Conservation (phyloP, 2,888 invertebrate species). For the Bombyx huttoni region DNA sequence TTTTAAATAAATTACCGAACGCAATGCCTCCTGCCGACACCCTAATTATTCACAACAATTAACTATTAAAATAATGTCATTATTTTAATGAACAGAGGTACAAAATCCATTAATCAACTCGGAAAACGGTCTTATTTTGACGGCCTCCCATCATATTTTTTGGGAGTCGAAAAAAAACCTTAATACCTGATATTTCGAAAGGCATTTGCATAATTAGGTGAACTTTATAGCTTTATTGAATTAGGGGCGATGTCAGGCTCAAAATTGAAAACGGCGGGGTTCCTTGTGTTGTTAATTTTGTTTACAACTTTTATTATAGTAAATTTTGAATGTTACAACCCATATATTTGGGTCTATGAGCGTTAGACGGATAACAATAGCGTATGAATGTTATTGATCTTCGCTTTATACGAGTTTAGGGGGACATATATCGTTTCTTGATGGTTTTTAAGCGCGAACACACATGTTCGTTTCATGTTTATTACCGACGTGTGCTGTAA, state of each 20-base stretch:
- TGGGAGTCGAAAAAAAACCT: conserved; percentile 43
- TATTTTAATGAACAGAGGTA: conserved; percentile 32
- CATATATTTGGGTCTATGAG: conserved; percentile 62
- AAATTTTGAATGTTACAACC: conserved; percentile 59
- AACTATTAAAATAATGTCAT: conserved; percentile 45
- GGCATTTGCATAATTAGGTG: conserved; percentile 72
- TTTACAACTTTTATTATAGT: conserved; percentile 69
- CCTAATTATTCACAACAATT: conserved; percentile 38
- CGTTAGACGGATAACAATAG: conserved; percentile 60
- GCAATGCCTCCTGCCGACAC: conserved; percentile 28
- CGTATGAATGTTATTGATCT: conserved; percentile 58
- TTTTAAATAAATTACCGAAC: conserved; percentile 18
- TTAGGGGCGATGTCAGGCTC: conserved; percentile 69
- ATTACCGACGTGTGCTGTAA: too few species aligned
- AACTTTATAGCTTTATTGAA: conserved; percentile 74
- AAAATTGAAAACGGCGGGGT: conserved; percentile 71
- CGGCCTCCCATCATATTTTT: conserved; percentile 48
- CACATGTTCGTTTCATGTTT: neutral
- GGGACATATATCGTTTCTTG: neutral
- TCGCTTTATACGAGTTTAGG: conserved; percentile 40
- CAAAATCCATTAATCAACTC: conserved; percentile 49
- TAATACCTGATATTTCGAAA: conserved; percentile 59
- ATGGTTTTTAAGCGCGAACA: neutral
- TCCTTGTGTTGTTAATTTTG: conserved; percentile 70
- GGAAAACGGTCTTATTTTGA: conserved; percentile 33